phyloP scores from a whole-genome alignment of 2,888 invertebrate genomes.

The Alsophila aescularia region DNA sequence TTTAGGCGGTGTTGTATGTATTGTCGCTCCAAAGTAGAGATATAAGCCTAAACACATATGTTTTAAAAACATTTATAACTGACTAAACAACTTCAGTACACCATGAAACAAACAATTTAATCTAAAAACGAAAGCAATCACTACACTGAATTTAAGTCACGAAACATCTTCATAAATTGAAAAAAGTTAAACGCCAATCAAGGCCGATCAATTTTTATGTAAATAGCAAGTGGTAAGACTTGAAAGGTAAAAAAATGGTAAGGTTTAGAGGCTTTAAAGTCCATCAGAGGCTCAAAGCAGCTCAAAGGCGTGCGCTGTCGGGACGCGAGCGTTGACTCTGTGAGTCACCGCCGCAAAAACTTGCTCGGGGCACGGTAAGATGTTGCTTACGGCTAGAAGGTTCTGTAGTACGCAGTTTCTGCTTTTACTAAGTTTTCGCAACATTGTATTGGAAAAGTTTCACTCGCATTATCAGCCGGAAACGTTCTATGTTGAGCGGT shows the following conservation, averaged over 20 bases:
- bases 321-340: constrained; percentile 60
- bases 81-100: background rate
- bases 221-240: constrained; percentile 2
- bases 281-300: constrained; percentile 38
- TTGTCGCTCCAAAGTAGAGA: too few relatives aligned
- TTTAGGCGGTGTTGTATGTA: too few relatives aligned
- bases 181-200: constrained; percentile 32
- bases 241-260: constrained; percentile 9
- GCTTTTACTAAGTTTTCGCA: background rate
- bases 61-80: background rate
- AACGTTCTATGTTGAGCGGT: too few relatives aligned
- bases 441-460: too few relatives aligned
- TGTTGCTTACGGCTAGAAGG: constrained; percentile 11
- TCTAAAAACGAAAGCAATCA: background rate
- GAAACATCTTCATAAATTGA: constrained; percentile 7
- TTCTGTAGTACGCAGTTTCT: background rate
- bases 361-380: constrained; percentile 40
- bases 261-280: constrained; percentile 4
- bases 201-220: constrained; percentile 13
- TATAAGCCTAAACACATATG: too few relatives aligned
- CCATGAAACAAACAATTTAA: too few relatives aligned
- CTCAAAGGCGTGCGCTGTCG: constrained; percentile 45
- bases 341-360: constrained; percentile 71
- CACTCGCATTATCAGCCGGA: too few relatives aligned
- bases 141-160: background rate